phyloP scores from a whole-genome alignment of 1,140 invertebrate species.

The Saxidomus purpurata region DNA sequence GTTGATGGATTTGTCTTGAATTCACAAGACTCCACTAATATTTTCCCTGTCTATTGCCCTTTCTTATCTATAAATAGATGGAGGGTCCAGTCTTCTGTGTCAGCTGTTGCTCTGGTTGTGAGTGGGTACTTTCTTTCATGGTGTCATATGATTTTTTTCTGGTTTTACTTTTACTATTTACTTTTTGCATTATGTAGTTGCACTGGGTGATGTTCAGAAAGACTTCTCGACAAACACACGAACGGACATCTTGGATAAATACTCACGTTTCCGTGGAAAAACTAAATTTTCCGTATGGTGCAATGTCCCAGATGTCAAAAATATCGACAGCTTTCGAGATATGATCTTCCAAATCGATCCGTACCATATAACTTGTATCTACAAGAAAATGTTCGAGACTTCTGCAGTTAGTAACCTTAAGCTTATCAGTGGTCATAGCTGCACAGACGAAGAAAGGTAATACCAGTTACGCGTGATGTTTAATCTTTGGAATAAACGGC shows the following conservation, averaged over 20 bases:
- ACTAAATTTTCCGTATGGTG: slow-evolving; percentile 44
- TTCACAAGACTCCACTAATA: too few relatives aligned
- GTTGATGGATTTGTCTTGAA: too few relatives aligned
- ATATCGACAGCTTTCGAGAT: slow-evolving; percentile 69
- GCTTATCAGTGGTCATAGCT: slow-evolving; percentile 18
- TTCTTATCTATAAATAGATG: too few relatives aligned
- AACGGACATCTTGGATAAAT: slow-evolving; percentile 6
- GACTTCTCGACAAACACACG: slow-evolving; percentile 38
- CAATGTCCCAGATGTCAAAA: slow-evolving; percentile 50
- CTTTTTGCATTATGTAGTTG: too few relatives aligned
- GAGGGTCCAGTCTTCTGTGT: too few relatives aligned
- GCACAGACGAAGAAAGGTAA: not conserved
- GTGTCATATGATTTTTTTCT: too few relatives aligned
- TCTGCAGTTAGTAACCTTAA: slow-evolving; percentile 61
- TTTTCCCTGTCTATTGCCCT: too few relatives aligned
- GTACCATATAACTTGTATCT: slow-evolving; percentile 66
- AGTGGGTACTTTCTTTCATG: too few relatives aligned
- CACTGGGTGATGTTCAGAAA: not conserved
- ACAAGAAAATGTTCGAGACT: slow-evolving; percentile 74
- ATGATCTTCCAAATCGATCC: slow-evolving; percentile 71
- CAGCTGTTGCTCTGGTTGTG: too few relatives aligned
- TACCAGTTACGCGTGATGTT: too few relatives aligned
- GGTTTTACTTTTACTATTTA: too few relatives aligned
- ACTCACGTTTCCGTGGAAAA: slow-evolving; percentile 25
- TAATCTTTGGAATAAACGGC: too few relatives aligned